Evolutionary conservation across 2,888 invertebrate genomes (phyloP).

Genomic region (Cactoblastis cactorum): DNA sequence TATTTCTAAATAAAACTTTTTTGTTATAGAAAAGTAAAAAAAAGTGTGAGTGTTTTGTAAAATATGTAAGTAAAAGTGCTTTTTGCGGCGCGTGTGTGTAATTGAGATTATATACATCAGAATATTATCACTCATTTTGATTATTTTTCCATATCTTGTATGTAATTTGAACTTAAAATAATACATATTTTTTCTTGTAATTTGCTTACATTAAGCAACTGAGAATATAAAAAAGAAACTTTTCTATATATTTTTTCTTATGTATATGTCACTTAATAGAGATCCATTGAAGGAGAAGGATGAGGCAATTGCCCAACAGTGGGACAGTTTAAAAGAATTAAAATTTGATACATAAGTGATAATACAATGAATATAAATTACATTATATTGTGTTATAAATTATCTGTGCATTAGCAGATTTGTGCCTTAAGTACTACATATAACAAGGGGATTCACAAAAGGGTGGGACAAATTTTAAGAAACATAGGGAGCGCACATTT

Average conservation of each 20-base stretch:
- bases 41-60: not conserved
- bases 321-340: too few species aligned
- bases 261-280: too few species aligned
- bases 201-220: too few species aligned
- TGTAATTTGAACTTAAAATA: too few species aligned
- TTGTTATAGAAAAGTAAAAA: not conserved
- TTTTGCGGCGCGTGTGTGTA: not conserved
- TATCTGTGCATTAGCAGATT: conserved; percentile 9
- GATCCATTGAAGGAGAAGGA: too few species aligned
- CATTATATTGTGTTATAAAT: conserved; percentile 1
- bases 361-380: conserved; percentile 6
- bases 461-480: conserved; percentile 8
- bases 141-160: too few species aligned
- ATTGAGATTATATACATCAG: not conserved
- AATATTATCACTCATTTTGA: conserved; percentile 1
- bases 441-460: not conserved
- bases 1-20: too few species aligned
- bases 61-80: not conserved
- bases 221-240: too few species aligned
- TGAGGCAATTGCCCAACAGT: too few species aligned
- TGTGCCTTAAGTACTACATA: conserved; percentile 11
- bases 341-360: not conserved
- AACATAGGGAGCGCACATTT: conserved; percentile 5
- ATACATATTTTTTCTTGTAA: too few species aligned
- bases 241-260: too few species aligned